Base-by-base conservation (phyloP, 1,140 invertebrate genomes). In the Oryzaephilus surinamensis region DNA sequence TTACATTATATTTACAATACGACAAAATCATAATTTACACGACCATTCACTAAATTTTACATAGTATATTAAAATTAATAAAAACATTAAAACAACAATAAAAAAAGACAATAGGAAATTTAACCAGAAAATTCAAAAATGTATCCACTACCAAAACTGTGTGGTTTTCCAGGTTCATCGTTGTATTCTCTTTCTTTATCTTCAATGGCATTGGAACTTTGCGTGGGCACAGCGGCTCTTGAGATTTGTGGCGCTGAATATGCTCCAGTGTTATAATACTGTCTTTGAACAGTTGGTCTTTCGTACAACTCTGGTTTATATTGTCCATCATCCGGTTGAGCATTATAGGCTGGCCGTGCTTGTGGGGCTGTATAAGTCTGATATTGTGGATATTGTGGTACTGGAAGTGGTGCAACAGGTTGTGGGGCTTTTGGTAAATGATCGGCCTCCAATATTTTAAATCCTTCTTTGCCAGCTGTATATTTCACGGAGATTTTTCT, bases 401-500 rank as follows among this genome's bases (percentile, higher is more conserved):
- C 32, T 12, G 14, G 37, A 2, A 39, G 4, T 3, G 53, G 51
- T 15, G 44, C 51, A 10, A 55, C 15, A 0, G 51, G 53, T 29
- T 46, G 48, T 11, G 52, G 54, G 6, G 54, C 50, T 49, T 52
- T 53, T 3, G 65, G 67, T 16, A 67, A 52, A 41, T 68, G 65
- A 32, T 68, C 66, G 14, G 62, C 66, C 46, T 67, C 63, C 7
- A 70, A 54, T 12, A 69, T 66, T 39, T 67, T 67, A 52, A 77
- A 79, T 2, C 77, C 76, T 24, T 74, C 69, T 54, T 78, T 77
- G 11, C 76, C 77, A 3, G 77, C 76, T 4, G 68, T 65, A 47
- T 79, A 80, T 51, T 75, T 76, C 4, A 79, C 67, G 10, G 73
- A 73, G 37, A 70, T 67, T 38, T 63, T 58, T 40, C 58, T 65